Evolutionary conservation across 2,113 vertebrate genomes (phyloP), one percentile per base, ranked within the genome.

Genomic region (Todiramphus saurophagus): DNA sequence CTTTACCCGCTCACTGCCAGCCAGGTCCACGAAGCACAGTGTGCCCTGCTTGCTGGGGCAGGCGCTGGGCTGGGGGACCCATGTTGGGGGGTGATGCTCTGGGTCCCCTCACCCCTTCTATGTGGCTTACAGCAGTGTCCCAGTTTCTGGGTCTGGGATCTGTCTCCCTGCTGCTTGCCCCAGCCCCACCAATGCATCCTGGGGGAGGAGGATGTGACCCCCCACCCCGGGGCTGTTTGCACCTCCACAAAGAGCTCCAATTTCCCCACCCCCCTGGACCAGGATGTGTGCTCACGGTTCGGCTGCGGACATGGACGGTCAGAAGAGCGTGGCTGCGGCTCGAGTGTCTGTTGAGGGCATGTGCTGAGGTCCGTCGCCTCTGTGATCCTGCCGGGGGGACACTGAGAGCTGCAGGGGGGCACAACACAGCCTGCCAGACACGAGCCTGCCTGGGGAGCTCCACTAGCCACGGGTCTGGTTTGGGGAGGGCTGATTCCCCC

Each of bases 311-410:
- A 23, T 97, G 93, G 62, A 98, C 35, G 6, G 98, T 98, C 53
- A 98, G 96, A 24, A 98, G 93, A 23, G 97, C 97, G 2, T 98
- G 98, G 94, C 98, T 98, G 80, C 98, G 97, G 95, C 98, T 98
- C 16, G 98, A 98, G 75, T 97, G 97, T 93, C 93, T 94, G 90
- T 98, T 98, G 94, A 98, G 97, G 33, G 94, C 89, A 6, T 98
- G 98, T 0, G 98, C 97, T 0, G 98, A 98, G 51, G 96, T 98
- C 68, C 62, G 95, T 39, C 98, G 91, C 16, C 96, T 95, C 68
- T 91, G 96, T n/a, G 98, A 98, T 51, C 98, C 98, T 98, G 94
- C 14, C 14, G 1, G 16, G 39, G 13, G 30, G 27, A 4, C 16
- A 56, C 2, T 2, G 27, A 31, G 37, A 39, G 76, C 16, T 87